Evolutionary conservation across 2,113 vertebrate species (phyloP), one percentile per base, ranked within the genome.

Genomic region (Potamarius usumacintae): DNA sequence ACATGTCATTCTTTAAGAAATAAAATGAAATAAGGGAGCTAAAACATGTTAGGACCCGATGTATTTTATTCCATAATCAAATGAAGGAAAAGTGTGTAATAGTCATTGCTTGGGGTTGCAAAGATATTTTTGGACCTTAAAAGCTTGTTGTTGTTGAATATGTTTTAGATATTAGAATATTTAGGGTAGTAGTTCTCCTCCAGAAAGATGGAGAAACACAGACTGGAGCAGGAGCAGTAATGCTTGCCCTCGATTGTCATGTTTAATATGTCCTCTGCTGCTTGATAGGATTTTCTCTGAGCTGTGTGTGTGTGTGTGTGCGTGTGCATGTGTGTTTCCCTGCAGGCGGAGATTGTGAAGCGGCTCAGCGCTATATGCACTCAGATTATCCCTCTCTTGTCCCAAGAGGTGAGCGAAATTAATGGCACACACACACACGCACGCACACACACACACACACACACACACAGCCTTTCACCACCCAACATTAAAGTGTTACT

Each of bases 271-370:
- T 79, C 3, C 58, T 83, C 84, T 74, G 55, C 65, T 81, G 84
- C 62, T 22, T 86, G 79, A 85, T 87, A 63, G 27, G 63, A 87
- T 87, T 84, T 87, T 87, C 58, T 84, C 27, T 78, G 71, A 78
- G 71, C 52, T 88, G 15, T 89, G 65, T 90, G 83, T 82, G n/a
- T 86, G 76, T 69, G 60, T 86, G 76, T 69, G 60, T 62, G 55
- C 63, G 42, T 79, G 85, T 82, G 52, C 48, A 53, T 72, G 78
- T 82, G 53, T 85, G 67, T 88, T 18, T 87, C 65, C 83, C 69
- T 76, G 65, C 87, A 91, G 90, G 90, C 90, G 1, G 90, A 91
- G 87, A 91, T 91, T 83, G 90, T 91, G 67, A 91, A 91, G 87
- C 88, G 90, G 27, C 90, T 91, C 85, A 89, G 88, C 57, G 89